These are phyloP conservation scores for Labeo calbasu DNA, from an alignment of 2,797 vertebrate species.

Conservation along the genomic window DNA sequence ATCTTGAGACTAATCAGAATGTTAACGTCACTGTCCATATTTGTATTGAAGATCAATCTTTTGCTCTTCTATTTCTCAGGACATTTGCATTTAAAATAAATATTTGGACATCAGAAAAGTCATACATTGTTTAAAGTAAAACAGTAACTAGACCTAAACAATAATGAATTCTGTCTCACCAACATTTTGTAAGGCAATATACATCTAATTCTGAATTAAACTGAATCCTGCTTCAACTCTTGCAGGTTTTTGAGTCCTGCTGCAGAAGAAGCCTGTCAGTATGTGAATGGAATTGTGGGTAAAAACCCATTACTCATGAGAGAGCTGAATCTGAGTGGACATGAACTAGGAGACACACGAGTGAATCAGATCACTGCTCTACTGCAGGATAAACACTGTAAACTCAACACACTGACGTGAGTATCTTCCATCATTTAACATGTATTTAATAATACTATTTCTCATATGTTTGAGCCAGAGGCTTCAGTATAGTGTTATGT, in stretches of 20 bases:
- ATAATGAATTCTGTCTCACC: no score
- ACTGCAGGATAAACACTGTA: neutral
- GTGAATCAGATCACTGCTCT: neutral
- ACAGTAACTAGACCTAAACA: no score
- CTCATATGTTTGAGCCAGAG: neutral
- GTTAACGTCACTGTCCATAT: no score
- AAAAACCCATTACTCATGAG: neutral
- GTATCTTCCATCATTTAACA: neutral
- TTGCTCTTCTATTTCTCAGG: no score
- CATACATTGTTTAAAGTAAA: no score
- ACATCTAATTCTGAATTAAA: neutral
- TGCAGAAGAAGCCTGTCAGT: neutral
- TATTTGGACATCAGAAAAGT: no score
- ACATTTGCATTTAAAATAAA: no score
- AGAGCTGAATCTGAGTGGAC: neutral
- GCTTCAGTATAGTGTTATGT: neutral
- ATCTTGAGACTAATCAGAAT: no score
- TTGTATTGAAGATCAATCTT: no score
- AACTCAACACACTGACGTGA: neutral
- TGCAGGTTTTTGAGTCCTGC: neutral
- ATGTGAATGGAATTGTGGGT: neutral
- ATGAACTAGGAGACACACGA: neutral
- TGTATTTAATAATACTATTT: neutral
- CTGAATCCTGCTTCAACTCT: neutral
- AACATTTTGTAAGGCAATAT: neutral